Evolutionary conservation across 2,888 invertebrate species (phyloP), one percentile per base, ranked within the genome.

Genomic region (Aspidiotus destructor): DNA sequence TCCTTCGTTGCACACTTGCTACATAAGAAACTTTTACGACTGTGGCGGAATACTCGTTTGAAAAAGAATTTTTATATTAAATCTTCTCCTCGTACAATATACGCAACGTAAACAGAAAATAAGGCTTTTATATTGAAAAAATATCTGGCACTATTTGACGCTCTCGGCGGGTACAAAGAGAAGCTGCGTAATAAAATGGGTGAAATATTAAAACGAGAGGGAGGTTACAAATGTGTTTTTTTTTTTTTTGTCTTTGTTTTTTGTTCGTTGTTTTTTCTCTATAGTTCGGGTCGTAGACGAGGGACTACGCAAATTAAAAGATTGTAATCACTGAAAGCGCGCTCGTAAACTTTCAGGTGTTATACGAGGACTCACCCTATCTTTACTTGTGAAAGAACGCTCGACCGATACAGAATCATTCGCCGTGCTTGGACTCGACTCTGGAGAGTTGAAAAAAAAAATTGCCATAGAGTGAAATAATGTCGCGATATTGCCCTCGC

Each of bases 381-480:
- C 10, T 10, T 17, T 11, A 10, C 15, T 57, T 13, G 15, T 11
- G 16, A 11, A 9, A 13, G 10, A 16, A n/a, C 42, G 44, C 10
- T 15, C n/a, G 16, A 44, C 42, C 15, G n/a, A 11, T 13, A n/a
- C 41, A 41, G 41, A n/a, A 60, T 15, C 41, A 57, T 13, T 15
- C 10, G 17, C 57, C 62, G 52, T n/a, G 53, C 52, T 28, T 40
- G 62, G 62, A 62, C 62, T 40, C 52, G 44, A 52, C 62, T 52
- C 62, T 52, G 40, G 62, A 62, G 62, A 62, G 48, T 52, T 52
- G 28, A 28, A 5, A 5, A 28, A 52, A 62, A 62, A 62, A 62
- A 62, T 52, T 62, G 62, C 52, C 62, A 62, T 52, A 62, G 52
- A 52, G 52, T 48, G 62, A 62, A 62, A 62, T 62, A 62, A 13